Percentiles rank a stretch among this genome's conserved stretches.
These are phyloP conservation scores for Muscicapa striata DNA, from an alignment of 2,797 vertebrate genomes.

Conservation along the genomic window DNA sequence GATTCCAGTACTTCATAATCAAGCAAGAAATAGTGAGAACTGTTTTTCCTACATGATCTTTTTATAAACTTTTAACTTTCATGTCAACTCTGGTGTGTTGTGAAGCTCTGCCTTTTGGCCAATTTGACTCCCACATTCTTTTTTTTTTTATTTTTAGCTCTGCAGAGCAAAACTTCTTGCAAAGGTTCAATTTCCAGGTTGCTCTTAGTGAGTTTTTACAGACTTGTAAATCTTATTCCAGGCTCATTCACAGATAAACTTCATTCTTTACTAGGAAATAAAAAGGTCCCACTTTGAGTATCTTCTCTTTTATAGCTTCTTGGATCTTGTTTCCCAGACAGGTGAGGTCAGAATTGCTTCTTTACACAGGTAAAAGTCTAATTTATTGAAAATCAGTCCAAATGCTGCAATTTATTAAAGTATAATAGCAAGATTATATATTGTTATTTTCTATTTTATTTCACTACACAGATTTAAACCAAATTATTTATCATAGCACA, in stretches of 20 bases:
- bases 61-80: background rate
- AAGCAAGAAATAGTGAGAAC: background rate
- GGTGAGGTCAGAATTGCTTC: background rate
- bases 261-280: background rate
- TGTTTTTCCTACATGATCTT: background rate
- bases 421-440: background rate
- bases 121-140: rapidly evolving
- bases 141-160: background rate
- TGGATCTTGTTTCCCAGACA: background rate
- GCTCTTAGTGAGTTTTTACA: background rate
- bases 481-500: background rate
- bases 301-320: background rate
- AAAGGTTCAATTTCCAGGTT: background rate
- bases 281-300: background rate
- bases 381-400: background rate
- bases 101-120: background rate
- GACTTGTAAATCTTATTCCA: background rate
- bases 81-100: background rate
- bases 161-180: background rate
- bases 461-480: background rate
- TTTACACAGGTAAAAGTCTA: background rate
- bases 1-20: background rate
- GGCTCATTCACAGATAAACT: background rate
- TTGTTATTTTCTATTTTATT: background rate
- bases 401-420: background rate